These are phyloP conservation scores for Gracilinanus agilis DNA, from an alignment of 2,113 vertebrate genomes.

Conservation along the genomic window DNA sequence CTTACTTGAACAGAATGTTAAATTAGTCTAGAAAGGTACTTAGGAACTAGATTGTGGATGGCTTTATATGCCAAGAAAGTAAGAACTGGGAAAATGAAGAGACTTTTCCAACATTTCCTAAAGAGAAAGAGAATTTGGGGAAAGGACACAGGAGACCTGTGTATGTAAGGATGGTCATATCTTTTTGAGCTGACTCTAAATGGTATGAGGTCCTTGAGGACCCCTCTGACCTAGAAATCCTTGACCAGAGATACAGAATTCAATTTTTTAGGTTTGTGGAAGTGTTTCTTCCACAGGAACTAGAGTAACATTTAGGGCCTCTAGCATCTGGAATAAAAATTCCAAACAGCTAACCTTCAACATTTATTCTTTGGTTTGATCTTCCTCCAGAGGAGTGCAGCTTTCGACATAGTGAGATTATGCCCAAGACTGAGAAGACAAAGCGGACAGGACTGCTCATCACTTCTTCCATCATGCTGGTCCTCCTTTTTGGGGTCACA, in stretches of 20 bases:
- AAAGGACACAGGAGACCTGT: neutral
- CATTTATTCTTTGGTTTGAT: conserved; percentile 32
- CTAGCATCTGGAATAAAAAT: neutral
- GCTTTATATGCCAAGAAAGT: neutral
- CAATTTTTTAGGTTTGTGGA: neutral
- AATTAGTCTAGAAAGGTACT: neutral
- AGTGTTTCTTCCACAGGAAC: neutral
- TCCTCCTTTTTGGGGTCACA: conserved; percentile 82
- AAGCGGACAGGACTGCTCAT: conserved; percentile 75
- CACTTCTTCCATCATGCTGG: conserved; percentile 83
- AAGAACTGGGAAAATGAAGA: neutral
- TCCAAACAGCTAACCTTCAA: neutral
- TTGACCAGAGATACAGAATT: neutral
- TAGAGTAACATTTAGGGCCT: neutral
- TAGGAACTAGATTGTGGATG: neutral
- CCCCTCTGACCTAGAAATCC: neutral
- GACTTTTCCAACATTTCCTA: neutral
- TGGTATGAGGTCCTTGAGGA: neutral
- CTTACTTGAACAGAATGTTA: neutral
- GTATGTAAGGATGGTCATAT: neutral
- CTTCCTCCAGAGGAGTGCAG: conserved; percentile 88
- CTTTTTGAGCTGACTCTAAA: neutral
- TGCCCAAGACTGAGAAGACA: conserved; percentile 38
- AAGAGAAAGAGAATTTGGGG: neutral
- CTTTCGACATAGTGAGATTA: conserved; percentile 76